Base-by-base conservation (phyloP, 1,140 invertebrate genomes). In the Zaprionus lachaisei region DNA sequence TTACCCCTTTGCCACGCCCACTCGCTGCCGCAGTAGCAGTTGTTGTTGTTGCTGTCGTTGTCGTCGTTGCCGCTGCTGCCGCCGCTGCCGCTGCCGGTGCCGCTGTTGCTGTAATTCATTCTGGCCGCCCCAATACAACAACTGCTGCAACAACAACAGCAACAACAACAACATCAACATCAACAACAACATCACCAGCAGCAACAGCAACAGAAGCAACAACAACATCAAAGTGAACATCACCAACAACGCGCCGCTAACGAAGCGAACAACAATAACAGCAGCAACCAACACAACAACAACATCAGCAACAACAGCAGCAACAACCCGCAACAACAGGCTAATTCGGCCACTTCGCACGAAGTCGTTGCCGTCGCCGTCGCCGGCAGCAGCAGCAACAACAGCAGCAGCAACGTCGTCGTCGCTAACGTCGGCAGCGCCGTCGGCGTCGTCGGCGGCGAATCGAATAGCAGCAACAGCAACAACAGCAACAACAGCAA, bases 111-210 rank as follows among this genome's bases (percentile, higher is more conserved):
- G 82, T 90, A 73, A 75, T 80, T 93, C 92, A 93, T 93, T 92
- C 92, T 92, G 92, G 92, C 92, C 83, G 91, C 91, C 89, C 91
- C 72, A 74, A 55, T 57, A 70, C 72, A 92, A 92, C 92, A 93
- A 91, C 75, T 68, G 72, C 74, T 54, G 69, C 79, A 89, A 78
- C 79, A 75, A 79, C 76, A 76, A 73, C 74, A 68, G 63, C 73
- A 75, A 72, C 78, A 77, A 61, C 80, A 74, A 70, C 80, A 74
- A 49, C 61, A 62, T 22, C 74, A 62, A 9, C 44, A 44, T 0
- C 51, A 69, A 15, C 73, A 61, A 20, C 41, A 76, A 60, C 77
- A 86, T 37, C 66, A 77, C 54, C 78, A 79, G 47, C 41, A 80
- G 49, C 69, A 77, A 61, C 61, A 71, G 14, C 37, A 69, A 17